Base-by-base conservation (phyloP, 2,113 vertebrate species). In the Hipposideros armiger region DNA sequence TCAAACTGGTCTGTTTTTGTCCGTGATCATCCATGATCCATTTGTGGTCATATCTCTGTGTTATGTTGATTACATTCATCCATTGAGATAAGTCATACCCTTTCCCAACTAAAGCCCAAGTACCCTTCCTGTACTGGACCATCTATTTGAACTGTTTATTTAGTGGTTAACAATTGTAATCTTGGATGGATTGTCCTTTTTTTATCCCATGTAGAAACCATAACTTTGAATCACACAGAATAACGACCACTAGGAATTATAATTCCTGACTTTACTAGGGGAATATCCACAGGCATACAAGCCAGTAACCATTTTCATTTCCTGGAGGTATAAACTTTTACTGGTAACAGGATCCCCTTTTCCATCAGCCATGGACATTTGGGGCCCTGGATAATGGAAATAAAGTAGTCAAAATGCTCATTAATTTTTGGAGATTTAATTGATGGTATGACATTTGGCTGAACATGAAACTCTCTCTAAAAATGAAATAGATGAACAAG, bases 271-370 rank as follows among this genome's bases (percentile, higher is more conserved):
- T 80, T 95, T 84, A 24, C 26, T 64, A 81, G 45, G 58, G 14
- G 22, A 69, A 13, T 58, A 73, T 40, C 78, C 77, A 85, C 40
- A 70, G 77, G 60, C 54, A 84, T 74, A 58, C 2, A 58, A 81
- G 54, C 30, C n/a, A 69, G 40, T 74, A 92, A 94, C 26, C 56
- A 77, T 86, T 94, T 92, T 97, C 28, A 87, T 67, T 83, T 56
- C 50, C 58, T 93, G 92, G 64, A 92, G 58, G 45, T 42, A 32
- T n/a, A 66, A 96, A 62, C 42, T 77, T 73, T 87, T 67, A 47
- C 66, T 76, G 56, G 94, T 92, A 83, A 84, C 4, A 58, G 17
- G 11, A 54, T 8, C 45, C 52, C 30, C 47, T 62, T 90, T 72
- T 70, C 70, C 58, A 64, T 70, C 50, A 95, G 52, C 19, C 64